These are phyloP conservation scores for Xanthia icteritia DNA, from an alignment of 2,888 invertebrate species.

Conservation along the genomic window DNA sequence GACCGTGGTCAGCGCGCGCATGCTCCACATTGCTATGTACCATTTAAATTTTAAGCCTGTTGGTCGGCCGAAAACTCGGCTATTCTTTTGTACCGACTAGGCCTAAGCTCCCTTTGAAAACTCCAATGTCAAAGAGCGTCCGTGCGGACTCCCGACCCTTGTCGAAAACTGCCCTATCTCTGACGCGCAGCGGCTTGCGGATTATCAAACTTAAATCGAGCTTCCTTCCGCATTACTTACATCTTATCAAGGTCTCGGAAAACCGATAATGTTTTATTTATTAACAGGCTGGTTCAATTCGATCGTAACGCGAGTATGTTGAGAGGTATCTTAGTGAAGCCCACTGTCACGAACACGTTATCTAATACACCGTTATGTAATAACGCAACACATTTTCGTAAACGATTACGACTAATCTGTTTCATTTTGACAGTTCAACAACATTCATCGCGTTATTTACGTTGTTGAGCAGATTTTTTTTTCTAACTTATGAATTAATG, in stretches of 20 bases:
- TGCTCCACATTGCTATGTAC: conserved; percentile 63
- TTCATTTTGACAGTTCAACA: too few relatives aligned
- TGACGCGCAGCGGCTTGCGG: conserved; percentile 82
- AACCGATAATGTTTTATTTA: conserved; percentile 59
- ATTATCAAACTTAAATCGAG: conserved; percentile 83
- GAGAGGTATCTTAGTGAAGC: conserved; percentile 45
- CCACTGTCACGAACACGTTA: conserved; percentile 50
- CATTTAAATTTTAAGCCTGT: conserved; percentile 74
- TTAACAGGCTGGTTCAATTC: conserved; percentile 25
- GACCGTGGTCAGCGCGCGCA: conserved; percentile 69
- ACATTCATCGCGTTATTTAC: too few relatives aligned
- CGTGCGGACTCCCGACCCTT: conserved; percentile 77
- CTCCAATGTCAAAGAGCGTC: conserved; percentile 75
- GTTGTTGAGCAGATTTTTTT: too few relatives aligned
- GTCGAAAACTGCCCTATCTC: conserved; percentile 82
- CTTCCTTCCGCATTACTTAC: conserved; percentile 70
- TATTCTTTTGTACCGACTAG: conserved; percentile 75
- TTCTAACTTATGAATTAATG: too few relatives aligned
- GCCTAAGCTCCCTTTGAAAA: conserved; percentile 77
- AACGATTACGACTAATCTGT: too few relatives aligned
- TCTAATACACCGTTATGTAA: conserved; percentile 24
- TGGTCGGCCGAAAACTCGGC: conserved; percentile 60
- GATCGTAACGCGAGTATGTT: conserved; percentile 22
- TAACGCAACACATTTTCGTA: too few relatives aligned
- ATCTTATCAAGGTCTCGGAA: conserved; percentile 55